Evolutionary conservation across 2,113 vertebrate genomes (phyloP).

Genomic region (Antechinus flavipes): DNA sequence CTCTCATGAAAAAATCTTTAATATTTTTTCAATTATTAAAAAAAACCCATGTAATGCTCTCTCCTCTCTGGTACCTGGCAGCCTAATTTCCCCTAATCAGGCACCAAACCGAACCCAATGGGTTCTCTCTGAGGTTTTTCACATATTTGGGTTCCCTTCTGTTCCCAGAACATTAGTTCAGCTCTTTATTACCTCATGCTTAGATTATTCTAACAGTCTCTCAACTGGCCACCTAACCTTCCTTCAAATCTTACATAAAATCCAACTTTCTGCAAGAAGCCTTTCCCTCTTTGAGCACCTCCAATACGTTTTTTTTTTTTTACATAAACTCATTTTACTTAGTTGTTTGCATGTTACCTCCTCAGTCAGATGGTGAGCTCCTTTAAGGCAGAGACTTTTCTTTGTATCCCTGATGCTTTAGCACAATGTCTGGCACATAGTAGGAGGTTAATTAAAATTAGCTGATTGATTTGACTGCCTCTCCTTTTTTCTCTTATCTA

Average conservation of each 20-base stretch:
- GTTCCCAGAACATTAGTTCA: not conserved
- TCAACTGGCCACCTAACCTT: not conserved
- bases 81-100: not conserved
- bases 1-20: not conserved
- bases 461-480: not conserved
- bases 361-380: not conserved
- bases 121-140: not conserved
- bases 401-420: not conserved
- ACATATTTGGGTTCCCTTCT: not conserved
- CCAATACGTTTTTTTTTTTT: not conserved
- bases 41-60: not conserved
- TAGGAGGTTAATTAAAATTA: not conserved
- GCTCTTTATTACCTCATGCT: not conserved
- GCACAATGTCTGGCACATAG: not conserved
- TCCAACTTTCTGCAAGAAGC: not conserved
- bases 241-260: not conserved
- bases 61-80: not conserved
- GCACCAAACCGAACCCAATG: not conserved
- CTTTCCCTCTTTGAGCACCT: not conserved
- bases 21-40: not conserved
- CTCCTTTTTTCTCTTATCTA: not conserved
- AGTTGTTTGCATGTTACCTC: not conserved
- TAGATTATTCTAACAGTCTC: not conserved
- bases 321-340: not conserved
- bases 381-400: not conserved